Percentiles rank a stretch among this genome's conserved stretches.
phyloP scores from a whole-genome alignment of 2,888 invertebrate genomes.

The Drosophila barbarae region DNA sequence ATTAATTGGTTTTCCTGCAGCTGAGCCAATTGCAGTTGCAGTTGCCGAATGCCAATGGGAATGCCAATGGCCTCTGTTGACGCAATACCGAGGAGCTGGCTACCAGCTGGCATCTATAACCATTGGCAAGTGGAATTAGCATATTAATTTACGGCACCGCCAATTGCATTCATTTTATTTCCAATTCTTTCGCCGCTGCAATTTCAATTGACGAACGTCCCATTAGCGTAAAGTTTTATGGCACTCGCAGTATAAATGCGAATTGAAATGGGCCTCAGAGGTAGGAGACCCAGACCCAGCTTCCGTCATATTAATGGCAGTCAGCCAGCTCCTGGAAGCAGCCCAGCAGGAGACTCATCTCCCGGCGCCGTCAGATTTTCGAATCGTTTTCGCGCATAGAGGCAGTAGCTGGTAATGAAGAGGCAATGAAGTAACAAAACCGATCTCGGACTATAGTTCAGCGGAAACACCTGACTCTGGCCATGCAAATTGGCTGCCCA shows the following conservation, averaged over 20 bases:
- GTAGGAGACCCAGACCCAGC: slow-evolving; percentile 46
- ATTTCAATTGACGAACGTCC: slow-evolving; percentile 54
- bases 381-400: not conserved
- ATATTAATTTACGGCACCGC: slow-evolving; percentile 66
- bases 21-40: slow-evolving; percentile 25
- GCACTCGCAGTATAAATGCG: slow-evolving; percentile 57
- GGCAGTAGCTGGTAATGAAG: slow-evolving; percentile 26
- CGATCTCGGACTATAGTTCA: slow-evolving; percentile 12
- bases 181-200: slow-evolving; percentile 44
- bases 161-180: slow-evolving; percentile 47
- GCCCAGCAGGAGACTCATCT: slow-evolving; percentile 51
- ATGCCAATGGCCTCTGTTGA: slow-evolving; percentile 10
- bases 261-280: slow-evolving; percentile 57
- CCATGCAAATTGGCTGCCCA: slow-evolving; percentile 30
- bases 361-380: slow-evolving; percentile 14
- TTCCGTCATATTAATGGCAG: slow-evolving; percentile 65
- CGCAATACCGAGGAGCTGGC: slow-evolving; percentile 38
- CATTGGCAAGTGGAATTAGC: slow-evolving; percentile 55
- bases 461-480: slow-evolving; percentile 1
- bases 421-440: slow-evolving; percentile 2
- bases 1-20: slow-evolving; percentile 59
- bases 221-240: slow-evolving; percentile 63
- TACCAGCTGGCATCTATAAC: slow-evolving; percentile 29
- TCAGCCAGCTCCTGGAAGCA: slow-evolving; percentile 22
- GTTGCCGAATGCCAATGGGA: slow-evolving; percentile 8